Evolutionary conservation across 1,140 invertebrate genomes (phyloP), one percentile per base, ranked within the genome.

Genomic region (Drusus annulatus): DNA sequence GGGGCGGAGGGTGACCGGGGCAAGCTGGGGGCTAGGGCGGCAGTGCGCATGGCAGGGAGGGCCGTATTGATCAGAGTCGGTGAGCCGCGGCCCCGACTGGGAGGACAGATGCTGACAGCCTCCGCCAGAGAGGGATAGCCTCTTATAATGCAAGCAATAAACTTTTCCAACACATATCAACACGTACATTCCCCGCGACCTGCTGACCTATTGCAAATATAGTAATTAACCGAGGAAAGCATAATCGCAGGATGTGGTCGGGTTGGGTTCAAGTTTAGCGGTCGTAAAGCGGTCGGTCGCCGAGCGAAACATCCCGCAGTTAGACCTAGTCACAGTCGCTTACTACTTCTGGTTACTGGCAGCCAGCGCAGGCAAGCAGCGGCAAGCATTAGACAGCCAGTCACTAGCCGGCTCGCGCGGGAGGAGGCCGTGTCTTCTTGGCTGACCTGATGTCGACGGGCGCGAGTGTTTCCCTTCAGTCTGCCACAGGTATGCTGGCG

Each of bases 31-130:
- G 58, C 76, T 45, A 58, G n/a, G 76, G 51, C 23, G 60, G 50
- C 31, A 13, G n/a, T 52, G 51, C 63, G 73, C 50, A 68, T 68
- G 56, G 62, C 76, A 17, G 65, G 62, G 71, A 65, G 71, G 71
- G 28, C 56, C 76, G 76, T 81, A 80, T 83, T 79, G 82, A 83
- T 80, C 80, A 81, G 58, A 31, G 62, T 25, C 79, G 45, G 52
- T 25, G 56, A 54, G 56, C 77, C 69, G 56, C 65, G 68, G 50
- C 81, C 31, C 65, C 52, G 52, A 65, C 50, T 36, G 82, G 60
- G 79, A 80, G 60, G 60, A 71, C 65, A 78, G 79, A 80, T 80
- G 78, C 71, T 76, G 73, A 25, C 52, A 52, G 52, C 51, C 7
- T 54, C 71, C 21, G 63, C 23, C 77, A 78, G 80, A 81, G 50